These are phyloP conservation scores for Eonycteris spelaea DNA, from an alignment of 2,113 vertebrate species.

Conservation along the genomic window DNA sequence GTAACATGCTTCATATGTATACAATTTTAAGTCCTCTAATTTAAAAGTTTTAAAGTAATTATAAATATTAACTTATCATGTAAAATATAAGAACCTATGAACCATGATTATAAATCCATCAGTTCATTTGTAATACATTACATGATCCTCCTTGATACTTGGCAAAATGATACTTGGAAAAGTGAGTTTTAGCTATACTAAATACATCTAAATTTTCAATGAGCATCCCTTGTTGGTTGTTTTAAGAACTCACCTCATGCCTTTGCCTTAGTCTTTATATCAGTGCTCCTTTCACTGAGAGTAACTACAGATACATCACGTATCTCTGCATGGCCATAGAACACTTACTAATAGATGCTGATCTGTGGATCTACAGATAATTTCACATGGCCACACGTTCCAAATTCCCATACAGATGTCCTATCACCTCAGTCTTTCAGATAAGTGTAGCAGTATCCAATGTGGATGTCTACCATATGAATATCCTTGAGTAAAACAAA, in stretches of 20 bases:
- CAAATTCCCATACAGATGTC: background rate
- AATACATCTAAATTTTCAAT: background rate
- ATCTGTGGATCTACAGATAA: background rate
- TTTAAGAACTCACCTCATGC: background rate
- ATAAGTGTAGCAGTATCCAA: background rate
- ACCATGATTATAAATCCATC: background rate
- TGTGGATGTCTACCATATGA: background rate
- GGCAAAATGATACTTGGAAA: too few species aligned
- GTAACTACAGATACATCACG: background rate
- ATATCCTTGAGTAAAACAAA: background rate
- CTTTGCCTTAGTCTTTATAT: background rate
- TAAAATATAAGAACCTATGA: background rate
- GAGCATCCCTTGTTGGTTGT: background rate
- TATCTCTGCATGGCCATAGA: background rate
- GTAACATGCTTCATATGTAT: background rate
- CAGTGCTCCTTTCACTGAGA: background rate
- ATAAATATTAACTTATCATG: background rate
- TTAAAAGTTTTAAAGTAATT: background rate
- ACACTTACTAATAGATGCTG: background rate
- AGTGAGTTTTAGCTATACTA: too few species aligned
- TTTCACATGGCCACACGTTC: background rate
- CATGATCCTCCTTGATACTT: background rate
- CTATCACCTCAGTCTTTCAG: background rate
- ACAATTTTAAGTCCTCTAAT: background rate
- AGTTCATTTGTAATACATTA: background rate